These are phyloP conservation scores for Naso thynnoides DNA, from an alignment of 2,797 vertebrate genomes.

Conservation along the genomic window DNA sequence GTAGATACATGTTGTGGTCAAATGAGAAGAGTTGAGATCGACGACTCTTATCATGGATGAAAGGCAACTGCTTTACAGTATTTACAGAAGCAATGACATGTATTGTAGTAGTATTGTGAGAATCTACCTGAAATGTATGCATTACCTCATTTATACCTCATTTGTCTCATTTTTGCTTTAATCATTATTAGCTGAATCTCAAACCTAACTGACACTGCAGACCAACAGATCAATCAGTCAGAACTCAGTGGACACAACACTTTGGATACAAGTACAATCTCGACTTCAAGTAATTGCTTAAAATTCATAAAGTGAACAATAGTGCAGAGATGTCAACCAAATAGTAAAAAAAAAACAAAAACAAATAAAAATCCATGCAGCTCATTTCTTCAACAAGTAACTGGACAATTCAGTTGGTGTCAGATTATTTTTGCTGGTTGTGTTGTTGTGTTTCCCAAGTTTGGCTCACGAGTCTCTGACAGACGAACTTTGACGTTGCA, in stretches of 20 bases:
- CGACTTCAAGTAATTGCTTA: constrained; percentile 83
- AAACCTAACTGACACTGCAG: constrained; percentile 29
- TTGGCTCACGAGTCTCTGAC: constrained; percentile 33
- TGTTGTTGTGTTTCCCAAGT: constrained; percentile 29
- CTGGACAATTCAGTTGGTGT: constrained; percentile 26
- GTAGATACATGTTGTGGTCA: not conserved
- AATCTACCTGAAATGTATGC: constrained; percentile 39
- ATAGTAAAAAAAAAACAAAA: constrained; percentile 29
- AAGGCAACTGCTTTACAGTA: constrained; percentile 41
- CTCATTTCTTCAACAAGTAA: constrained; percentile 49
- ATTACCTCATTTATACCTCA: not conserved
- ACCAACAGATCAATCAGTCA: constrained; percentile 37
- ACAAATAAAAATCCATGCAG: constrained; percentile 23
- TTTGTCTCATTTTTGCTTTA: constrained; percentile 7
- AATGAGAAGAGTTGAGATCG: constrained; percentile 12
- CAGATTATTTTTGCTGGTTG: constrained; percentile 42
- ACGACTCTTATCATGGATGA: not conserved
- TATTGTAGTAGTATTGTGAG: not conserved
- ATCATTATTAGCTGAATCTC: not conserved
- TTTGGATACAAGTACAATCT: constrained; percentile 71
- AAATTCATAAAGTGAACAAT: constrained; percentile 85
- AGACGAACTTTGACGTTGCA: not conserved
- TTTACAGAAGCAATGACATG: constrained; percentile 33
- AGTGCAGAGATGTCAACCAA: constrained; percentile 81
- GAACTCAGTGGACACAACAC: constrained; percentile 43